Conservation (phyloP, 2,113 vertebrate species). For the Pseudolaguvia tuberculata region DNA sequence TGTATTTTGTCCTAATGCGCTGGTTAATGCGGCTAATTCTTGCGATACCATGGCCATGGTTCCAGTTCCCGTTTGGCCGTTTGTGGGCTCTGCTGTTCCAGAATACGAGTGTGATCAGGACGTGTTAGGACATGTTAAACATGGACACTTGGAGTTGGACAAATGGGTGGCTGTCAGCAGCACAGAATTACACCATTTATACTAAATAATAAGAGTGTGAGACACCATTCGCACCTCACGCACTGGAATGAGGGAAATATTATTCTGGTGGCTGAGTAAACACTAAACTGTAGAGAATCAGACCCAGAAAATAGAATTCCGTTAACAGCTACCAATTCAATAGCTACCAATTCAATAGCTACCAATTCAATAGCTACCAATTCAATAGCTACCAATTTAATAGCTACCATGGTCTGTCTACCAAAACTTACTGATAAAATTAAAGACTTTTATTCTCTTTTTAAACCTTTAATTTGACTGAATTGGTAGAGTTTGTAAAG, state of each 20-base stretch:
- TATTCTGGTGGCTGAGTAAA: background rate
- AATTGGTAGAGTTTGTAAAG: no score
- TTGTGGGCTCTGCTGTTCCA: conserved; percentile 49
- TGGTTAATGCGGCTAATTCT: conserved; percentile 53
- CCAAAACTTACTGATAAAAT: no score
- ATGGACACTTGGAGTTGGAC: conserved; percentile 18
- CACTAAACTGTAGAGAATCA: background rate
- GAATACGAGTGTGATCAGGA: conserved; percentile 45
- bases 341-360: no score
- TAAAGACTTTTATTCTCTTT: no score
- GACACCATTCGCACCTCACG: background rate
- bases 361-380: no score
- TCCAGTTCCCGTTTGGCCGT: no score
- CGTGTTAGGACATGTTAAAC: no score
- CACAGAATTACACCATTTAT: conserved; percentile 50
- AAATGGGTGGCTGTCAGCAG: conserved; percentile 46
- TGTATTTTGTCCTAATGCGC: conserved; percentile 43
- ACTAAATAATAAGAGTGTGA: background rate
- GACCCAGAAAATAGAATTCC: no score
- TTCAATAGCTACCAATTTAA: no score
- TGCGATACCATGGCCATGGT: conserved; percentile 36
- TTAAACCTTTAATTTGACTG: no score
- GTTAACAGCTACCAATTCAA: no score
- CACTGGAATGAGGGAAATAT: background rate
- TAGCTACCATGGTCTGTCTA: no score